Evolutionary conservation across 2,113 vertebrate genomes (phyloP), one percentile per base, ranked within the genome.

Genomic region (Ceuthmochares aereus): DNA sequence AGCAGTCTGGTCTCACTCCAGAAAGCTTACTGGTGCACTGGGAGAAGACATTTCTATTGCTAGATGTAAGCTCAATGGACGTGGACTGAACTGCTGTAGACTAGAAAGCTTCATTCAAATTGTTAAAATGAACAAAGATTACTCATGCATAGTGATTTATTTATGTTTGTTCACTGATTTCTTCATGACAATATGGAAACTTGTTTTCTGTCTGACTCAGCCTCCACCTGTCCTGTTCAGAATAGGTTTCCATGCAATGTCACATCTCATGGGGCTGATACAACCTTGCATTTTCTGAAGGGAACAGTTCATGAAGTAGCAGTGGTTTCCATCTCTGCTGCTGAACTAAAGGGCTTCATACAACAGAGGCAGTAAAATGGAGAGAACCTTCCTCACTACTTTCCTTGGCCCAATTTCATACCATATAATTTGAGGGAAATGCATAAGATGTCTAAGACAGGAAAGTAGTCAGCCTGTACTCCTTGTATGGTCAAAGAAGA

Each of bases 401-500:
- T 95, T 23, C 22, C 90, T 86, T 94, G 86, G 64, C 76, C 68
- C 15, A n/a, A 43, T 64, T 94, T 93, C 68, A 84, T 25, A 70
- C 55, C 60, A 78, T 64, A 67, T 37, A 63, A 52, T 43, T 89
- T 34, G 32, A 89, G 76, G 68, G 72, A 81, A 89, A 86, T 78
- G 83, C 29, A 67, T 29, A 8, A 97, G 90, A 95, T 92, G 76
- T 87, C 47, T 47, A 64, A 89, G 89, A 93, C 63, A 89, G 55
- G 64, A 90, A 92, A 47, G 74, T 58, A 27, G 12, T 63, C 72
- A 90, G 80, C 47, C 47, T 74, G 37, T 72, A 59, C 56, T 89
- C 93, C 93, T 96, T 93, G 32, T 93, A 89, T 49, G 76, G 93
- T 80, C 88, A 95, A 86, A 89, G 72, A 69, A 62, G 21, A 70